These are phyloP conservation scores for Polypterus bichir DNA, from an alignment of 2,113 vertebrate species.

Conservation along the genomic window DNA sequence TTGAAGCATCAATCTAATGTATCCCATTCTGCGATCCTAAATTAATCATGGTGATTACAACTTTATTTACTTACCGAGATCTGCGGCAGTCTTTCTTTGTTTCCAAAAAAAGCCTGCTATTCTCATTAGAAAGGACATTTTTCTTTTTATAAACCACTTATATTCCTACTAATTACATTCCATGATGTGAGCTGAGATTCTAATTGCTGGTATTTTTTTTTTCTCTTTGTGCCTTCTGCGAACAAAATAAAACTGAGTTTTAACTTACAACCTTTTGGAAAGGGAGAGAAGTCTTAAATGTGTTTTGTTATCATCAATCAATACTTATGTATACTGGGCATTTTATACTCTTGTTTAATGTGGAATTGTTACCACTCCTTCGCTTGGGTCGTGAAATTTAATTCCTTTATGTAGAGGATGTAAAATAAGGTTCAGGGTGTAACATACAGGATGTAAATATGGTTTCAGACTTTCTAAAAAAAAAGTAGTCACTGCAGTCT, in stretches of 20 bases:
- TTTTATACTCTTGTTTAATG: no score
- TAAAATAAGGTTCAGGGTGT: no score
- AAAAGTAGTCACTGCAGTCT: no score
- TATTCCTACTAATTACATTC: conserved; percentile 49
- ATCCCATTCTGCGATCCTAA: conserved; percentile 40
- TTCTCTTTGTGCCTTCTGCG: conserved; percentile 29
- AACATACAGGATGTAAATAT: no score
- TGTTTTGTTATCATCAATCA: no score
- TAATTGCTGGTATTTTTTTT: conserved; percentile 40
- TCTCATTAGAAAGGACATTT: conserved; percentile 46
- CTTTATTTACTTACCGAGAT: conserved; percentile 56
- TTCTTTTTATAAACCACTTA: conserved; percentile 37
- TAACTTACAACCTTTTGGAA: not conserved
- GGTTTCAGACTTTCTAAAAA: no score
- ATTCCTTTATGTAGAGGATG: no score
- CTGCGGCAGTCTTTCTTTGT: conserved; percentile 21
- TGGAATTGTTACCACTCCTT: no score
- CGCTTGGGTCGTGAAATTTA: no score
- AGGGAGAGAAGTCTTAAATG: no score
- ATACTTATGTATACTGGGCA: no score
- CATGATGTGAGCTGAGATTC: conserved; percentile 46
- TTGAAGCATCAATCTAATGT: conserved; percentile 36
- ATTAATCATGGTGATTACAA: conserved; percentile 55
- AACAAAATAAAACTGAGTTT: not conserved
- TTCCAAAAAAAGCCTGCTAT: conserved; percentile 48